Conservation (phyloP, 2,888 invertebrate species). For the Nemoura dubitans region DNA sequence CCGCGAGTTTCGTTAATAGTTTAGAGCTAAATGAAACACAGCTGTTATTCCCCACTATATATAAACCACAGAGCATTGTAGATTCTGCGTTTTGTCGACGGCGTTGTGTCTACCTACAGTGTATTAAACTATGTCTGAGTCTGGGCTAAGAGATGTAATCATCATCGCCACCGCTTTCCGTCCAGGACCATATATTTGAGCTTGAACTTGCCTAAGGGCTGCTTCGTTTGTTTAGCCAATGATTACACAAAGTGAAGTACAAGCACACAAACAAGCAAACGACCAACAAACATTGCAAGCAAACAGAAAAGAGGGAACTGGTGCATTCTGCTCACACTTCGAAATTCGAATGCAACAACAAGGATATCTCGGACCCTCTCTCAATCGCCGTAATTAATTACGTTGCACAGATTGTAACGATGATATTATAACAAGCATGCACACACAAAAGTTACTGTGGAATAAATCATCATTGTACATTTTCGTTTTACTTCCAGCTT, state of each 20-base stretch:
- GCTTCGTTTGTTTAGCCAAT: background rate
- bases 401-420: background rate
- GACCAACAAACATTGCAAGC: background rate
- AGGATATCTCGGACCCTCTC: background rate
- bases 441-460: no score
- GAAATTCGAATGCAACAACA: background rate
- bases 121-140: background rate
- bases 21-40: background rate
- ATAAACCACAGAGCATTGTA: background rate
- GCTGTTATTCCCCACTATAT: conserved; percentile 2
- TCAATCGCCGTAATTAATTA: background rate
- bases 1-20: background rate
- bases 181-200: background rate
- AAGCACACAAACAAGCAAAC: background rate
- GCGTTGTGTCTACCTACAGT: background rate
- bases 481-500: no score
- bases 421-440: no score
- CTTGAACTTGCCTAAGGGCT: background rate
- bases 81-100: conserved; percentile 1
- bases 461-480: no score
- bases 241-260: conserved; percentile 9
- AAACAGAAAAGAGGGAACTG: background rate
- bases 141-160: background rate
- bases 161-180: background rate
- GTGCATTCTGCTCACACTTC: background rate